Evolutionary conservation across 23 tunicate species (phyloP).

Genomic region (Ascidia mentula): DNA sequence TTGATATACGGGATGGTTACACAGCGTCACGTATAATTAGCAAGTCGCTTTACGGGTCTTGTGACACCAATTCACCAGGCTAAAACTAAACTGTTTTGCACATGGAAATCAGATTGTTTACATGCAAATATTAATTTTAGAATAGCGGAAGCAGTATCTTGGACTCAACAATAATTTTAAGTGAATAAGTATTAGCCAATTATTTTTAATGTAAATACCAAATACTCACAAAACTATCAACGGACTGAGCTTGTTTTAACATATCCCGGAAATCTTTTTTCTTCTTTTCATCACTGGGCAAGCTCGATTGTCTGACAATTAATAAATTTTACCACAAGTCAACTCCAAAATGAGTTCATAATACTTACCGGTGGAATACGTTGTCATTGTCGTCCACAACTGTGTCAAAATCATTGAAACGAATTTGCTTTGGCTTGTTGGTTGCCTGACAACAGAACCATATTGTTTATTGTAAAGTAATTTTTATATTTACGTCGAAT

Average conservation of each 20-base stretch:
- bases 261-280: slow-evolving; percentile 7
- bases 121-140: too few relatives aligned
- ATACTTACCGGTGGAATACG: slow-evolving; percentile 52
- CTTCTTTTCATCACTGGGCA: slow-evolving; percentile 21
- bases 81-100: too few relatives aligned
- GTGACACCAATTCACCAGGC: too few relatives aligned
- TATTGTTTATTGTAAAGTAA: background rate
- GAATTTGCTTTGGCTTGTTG: slow-evolving; percentile 39
- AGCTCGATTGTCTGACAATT: slow-evolving; percentile 28
- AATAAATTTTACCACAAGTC: background rate
- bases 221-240: slow-evolving; percentile 12
- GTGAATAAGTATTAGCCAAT: background rate
- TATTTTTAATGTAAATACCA: background rate
- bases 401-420: slow-evolving; percentile 63
- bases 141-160: too few relatives aligned
- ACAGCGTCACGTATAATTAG: too few relatives aligned
- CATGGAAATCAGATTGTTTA: too few relatives aligned
- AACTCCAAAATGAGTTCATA: too few relatives aligned
- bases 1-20: too few relatives aligned
- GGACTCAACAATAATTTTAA: too few relatives aligned
- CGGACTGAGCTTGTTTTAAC: slow-evolving; percentile 15
- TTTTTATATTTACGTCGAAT: background rate
- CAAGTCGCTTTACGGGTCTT: too few relatives aligned
- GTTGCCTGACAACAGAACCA: background rate
- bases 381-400: slow-evolving; percentile 59